Evolutionary conservation across 2,888 invertebrate species (phyloP).

Genomic region (Unio pictorum): DNA sequence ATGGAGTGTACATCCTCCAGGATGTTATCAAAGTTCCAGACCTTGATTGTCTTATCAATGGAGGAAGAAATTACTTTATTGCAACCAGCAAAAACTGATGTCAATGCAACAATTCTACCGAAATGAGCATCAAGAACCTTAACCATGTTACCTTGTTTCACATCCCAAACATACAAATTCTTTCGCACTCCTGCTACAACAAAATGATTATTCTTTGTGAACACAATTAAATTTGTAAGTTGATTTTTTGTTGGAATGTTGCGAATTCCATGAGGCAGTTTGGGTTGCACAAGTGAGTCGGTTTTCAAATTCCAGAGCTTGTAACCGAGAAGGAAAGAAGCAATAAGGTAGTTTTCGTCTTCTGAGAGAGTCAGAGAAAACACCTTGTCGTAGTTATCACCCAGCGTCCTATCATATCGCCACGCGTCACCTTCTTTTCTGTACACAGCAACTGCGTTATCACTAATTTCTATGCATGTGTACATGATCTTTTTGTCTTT

Average conservation of each 20-base stretch:
- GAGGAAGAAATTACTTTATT: conserved; percentile 90
- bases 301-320: conserved; percentile 71
- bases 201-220: conserved; percentile 91
- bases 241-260: conserved; percentile 95
- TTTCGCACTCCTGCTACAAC: conserved; percentile 96
- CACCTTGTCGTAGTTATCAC: conserved; percentile 63
- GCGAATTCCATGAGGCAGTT: conserved; percentile 79
- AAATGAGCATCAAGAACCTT: conserved; percentile 97
- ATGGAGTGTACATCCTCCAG: conserved; percentile 87
- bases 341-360: conserved; percentile 85
- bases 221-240: conserved; percentile 90
- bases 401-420: conserved; percentile 64
- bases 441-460: conserved; percentile 67
- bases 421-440: conserved; percentile 53
- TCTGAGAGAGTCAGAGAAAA: conserved; percentile 82
- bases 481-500: conserved; percentile 59
- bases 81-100: conserved; percentile 84
- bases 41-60: conserved; percentile 97
- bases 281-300: conserved; percentile 58
- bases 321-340: conserved; percentile 73
- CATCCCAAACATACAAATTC: conserved; percentile 94
- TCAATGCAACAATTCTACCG: conserved; percentile 93
- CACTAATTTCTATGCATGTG: conserved; percentile 70
- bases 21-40: conserved; percentile 99
- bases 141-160: conserved; percentile 84